Percentiles rank a stretch among this genome's conserved stretches.
Conservation (phyloP, 2,888 invertebrate species). For the Chrysolina haemoptera region DNA sequence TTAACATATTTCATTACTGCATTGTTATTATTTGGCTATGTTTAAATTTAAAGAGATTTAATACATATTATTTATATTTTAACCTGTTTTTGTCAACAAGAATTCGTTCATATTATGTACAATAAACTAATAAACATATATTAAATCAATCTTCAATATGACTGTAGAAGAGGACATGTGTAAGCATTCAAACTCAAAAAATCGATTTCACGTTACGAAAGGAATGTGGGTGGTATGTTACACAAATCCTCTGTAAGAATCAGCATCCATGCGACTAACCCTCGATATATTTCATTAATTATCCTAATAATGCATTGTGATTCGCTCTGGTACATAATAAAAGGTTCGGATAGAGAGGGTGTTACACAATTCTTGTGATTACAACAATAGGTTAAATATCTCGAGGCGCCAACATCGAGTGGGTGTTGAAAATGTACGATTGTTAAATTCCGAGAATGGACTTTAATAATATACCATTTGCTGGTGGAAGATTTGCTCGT, state of each 20-base stretch:
- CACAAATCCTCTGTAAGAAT: not conserved
- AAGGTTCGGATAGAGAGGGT: constrained; percentile 56
- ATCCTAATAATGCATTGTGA: constrained; percentile 41
- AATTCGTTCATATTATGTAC: no score
- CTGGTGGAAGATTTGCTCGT: constrained; percentile 43
- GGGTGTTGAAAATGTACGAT: constrained; percentile 62
- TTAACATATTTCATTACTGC: no score
- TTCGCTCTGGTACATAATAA: constrained; percentile 54
- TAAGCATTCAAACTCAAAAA: no score
- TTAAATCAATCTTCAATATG: no score
- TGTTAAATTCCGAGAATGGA: constrained; percentile 60
- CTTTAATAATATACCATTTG: constrained; percentile 55
- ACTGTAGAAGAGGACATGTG: no score
- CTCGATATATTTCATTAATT: constrained; percentile 22
- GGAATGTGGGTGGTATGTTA: not conserved
- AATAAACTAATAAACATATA: no score
- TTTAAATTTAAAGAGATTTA: no score
- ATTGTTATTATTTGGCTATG: no score
- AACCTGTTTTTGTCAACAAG: no score
- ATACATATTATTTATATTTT: no score
- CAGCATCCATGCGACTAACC: not conserved
- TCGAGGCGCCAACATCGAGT: constrained; percentile 60
- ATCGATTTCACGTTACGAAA: no score
- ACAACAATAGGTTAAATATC: constrained; percentile 65
- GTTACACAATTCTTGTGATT: constrained; percentile 61